Percentiles rank a stretch among this genome's conserved stretches.
Evolutionary conservation across 2,797 vertebrate genomes (phyloP).

Genomic region (Tympanoctomys barrerae): DNA sequence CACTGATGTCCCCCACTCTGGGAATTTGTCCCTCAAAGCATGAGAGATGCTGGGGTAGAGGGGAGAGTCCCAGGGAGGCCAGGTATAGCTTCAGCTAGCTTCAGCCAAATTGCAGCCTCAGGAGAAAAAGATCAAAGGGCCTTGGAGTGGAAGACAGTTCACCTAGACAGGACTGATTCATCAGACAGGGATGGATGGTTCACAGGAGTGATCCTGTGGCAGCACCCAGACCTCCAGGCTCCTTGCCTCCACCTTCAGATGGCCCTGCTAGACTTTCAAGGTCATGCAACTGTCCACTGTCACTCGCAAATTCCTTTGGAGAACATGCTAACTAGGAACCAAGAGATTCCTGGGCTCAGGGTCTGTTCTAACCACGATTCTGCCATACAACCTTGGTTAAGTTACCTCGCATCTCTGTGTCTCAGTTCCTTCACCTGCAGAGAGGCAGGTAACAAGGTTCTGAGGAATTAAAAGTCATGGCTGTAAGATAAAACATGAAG

Average conservation of each 20-base stretch:
- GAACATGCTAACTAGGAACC: not conserved
- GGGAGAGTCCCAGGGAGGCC: not conserved
- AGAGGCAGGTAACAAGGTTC: not conserved
- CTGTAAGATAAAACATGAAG: slow-evolving; percentile 45
- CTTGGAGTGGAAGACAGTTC: not conserved
- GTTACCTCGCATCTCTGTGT: not conserved
- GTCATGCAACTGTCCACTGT: not conserved
- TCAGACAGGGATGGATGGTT: not conserved
- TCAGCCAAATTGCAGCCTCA: slow-evolving; percentile 16
- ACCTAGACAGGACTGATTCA: not conserved
- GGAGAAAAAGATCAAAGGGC: not conserved
- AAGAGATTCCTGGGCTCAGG: slow-evolving; percentile 4
- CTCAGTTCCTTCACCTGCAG: slow-evolving; percentile 2
- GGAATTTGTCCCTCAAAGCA: not conserved
- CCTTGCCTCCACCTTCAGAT: not conserved
- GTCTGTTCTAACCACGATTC: not conserved
- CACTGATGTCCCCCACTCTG: not conserved
- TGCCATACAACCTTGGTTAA: not conserved
- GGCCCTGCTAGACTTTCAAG: not conserved
- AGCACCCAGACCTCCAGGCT: not conserved
- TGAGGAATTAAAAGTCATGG: slow-evolving; percentile 32
- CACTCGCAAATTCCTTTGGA: not conserved
- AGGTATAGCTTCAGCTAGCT: not conserved
- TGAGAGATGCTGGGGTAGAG: not conserved
- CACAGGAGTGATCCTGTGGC: not conserved